Conservation (phyloP, 1,140 invertebrate species). For the Platorchestia sp. region DNA sequence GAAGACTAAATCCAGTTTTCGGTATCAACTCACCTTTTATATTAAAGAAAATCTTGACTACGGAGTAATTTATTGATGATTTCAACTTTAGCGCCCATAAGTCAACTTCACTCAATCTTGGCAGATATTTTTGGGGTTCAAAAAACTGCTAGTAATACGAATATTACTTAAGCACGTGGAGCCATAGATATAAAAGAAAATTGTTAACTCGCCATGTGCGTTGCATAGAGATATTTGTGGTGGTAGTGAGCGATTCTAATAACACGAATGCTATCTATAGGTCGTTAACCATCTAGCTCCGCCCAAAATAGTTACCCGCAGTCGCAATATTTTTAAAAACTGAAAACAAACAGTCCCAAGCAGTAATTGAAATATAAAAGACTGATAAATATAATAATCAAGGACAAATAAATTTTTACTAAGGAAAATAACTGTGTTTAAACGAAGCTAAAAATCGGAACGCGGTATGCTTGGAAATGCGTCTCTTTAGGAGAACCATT, state of each 20-base stretch:
- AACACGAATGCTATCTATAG: not conserved
- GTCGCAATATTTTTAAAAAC: not conserved
- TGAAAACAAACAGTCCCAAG: not conserved
- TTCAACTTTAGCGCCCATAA: too few species aligned
- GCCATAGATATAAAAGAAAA: not conserved
- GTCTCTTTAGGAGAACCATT: not conserved
- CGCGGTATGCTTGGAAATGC: not conserved
- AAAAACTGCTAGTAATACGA: too few species aligned
- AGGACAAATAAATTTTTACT: not conserved
- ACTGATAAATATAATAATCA: not conserved
- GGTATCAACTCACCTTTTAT: too few species aligned
- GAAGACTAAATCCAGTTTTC: too few species aligned
- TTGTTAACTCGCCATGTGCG: not conserved
- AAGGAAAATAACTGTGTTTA: not conserved
- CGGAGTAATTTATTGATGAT: too few species aligned
- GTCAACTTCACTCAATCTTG: too few species aligned
- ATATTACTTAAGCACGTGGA: not conserved
- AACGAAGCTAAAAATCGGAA: not conserved
- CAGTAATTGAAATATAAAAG: not conserved
- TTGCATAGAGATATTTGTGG: not conserved
- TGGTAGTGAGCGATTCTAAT: not conserved
- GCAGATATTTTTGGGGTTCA: too few species aligned
- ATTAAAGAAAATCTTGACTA: too few species aligned
- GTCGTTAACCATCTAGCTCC: slow-evolving; percentile 27
- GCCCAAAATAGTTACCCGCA: not conserved